Percentiles rank a stretch among this genome's conserved stretches.
phyloP scores from a whole-genome alignment of 2,888 invertebrate species.

The Seira sanloemensis region DNA sequence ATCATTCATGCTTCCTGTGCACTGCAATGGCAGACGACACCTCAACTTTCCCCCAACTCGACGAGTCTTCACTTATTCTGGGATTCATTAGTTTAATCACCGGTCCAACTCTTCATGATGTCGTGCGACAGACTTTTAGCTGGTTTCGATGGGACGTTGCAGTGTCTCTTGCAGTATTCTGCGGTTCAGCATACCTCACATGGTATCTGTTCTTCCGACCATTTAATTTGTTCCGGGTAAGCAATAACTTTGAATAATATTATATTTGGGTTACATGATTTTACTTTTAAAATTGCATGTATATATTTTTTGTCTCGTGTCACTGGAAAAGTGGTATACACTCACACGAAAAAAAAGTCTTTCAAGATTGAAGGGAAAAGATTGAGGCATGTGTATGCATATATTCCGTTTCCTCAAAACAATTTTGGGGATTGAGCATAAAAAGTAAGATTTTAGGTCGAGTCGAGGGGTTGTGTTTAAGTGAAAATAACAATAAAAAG shows the following conservation, averaged over 20 bases:
- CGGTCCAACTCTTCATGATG: constrained; percentile 13
- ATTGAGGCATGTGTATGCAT: neutral
- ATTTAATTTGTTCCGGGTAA: constrained; percentile 72
- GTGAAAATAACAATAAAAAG: neutral
- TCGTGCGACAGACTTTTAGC: constrained; percentile 20
- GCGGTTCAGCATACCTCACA: constrained; percentile 53
- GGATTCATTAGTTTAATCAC: constrained; percentile 30
- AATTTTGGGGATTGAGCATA: neutral
- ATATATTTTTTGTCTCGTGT: no score
- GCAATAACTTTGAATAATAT: no score
- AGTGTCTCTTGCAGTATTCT: constrained; percentile 23
- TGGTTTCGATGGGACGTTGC: constrained; percentile 31
- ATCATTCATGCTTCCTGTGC: constrained; percentile 1
- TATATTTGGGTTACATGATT: no score
- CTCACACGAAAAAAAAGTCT: no score
- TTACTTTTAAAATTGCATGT: no score
- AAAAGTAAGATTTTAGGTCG: neutral
- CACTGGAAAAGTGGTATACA: no score
- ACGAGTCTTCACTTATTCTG: constrained; percentile 29
- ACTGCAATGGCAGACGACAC: constrained; percentile 37
- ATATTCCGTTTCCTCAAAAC: neutral
- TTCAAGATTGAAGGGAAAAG: neutral
- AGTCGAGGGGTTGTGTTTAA: neutral
- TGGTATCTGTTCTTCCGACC: constrained; percentile 72
- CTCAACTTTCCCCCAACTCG: neutral